phyloP scores from a whole-genome alignment of 2,888 invertebrate species.

The Automeris io region DNA sequence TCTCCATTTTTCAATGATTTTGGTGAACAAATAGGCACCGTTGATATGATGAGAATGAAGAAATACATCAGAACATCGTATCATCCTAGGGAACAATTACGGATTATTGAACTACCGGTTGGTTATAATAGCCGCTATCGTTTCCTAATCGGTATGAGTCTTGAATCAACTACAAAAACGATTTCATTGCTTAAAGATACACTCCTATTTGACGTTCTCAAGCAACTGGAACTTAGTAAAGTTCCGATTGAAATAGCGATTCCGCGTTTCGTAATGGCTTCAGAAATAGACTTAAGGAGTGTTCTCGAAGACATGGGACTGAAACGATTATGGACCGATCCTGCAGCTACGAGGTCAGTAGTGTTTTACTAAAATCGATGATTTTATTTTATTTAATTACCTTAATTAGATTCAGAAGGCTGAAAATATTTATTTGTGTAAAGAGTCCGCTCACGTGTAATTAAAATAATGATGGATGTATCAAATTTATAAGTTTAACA shows the following conservation, averaged over 20 bases:
- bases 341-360: conserved; percentile 18
- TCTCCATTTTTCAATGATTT: background rate
- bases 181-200: background rate
- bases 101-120: conserved; percentile 10
- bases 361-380: too few species aligned
- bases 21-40: background rate
- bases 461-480: too few species aligned
- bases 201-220: conserved; percentile 8
- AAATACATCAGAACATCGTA: background rate
- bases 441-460: too few species aligned
- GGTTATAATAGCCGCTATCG: conserved; percentile 11
- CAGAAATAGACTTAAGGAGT: conserved; percentile 7
- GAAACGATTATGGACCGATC: conserved; percentile 19
- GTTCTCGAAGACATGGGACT: conserved; percentile 20
- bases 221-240: conserved; percentile 1
- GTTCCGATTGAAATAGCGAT: conserved; percentile 14
- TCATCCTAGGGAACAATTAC: conserved; percentile 2
- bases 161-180: background rate
- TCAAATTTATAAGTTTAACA: too few species aligned
- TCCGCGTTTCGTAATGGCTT: conserved; percentile 11
- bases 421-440: too few species aligned
- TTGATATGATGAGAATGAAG: conserved; percentile 2
- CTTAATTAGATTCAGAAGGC: too few species aligned
- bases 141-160: conserved; percentile 9
- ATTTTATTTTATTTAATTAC: too few species aligned